Evolutionary conservation across 2,797 vertebrate species (phyloP).

Genomic region (Telmatherina bonti): DNA sequence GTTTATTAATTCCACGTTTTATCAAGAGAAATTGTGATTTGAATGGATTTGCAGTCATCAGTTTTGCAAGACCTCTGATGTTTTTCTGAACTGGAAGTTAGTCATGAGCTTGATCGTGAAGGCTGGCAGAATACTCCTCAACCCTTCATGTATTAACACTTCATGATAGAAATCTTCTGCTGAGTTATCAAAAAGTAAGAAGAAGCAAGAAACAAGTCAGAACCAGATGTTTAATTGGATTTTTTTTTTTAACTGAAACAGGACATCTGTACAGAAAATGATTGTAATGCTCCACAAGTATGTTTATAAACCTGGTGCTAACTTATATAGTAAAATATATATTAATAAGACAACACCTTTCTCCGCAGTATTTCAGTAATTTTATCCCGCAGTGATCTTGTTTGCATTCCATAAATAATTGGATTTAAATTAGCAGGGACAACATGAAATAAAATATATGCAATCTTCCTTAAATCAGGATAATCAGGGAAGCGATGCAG

Average conservation of each 20-base stretch:
- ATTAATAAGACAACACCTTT: conserved; percentile 47
- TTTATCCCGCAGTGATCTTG: conserved; percentile 60
- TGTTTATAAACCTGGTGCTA: background rate
- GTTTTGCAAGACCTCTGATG: background rate
- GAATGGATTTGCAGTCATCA: background rate
- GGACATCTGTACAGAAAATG: background rate
- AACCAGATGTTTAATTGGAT: background rate
- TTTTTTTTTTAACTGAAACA: background rate
- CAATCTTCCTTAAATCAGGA: conserved; percentile 68
- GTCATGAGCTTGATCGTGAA: background rate
- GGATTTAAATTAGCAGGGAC: conserved; percentile 75
- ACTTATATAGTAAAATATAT: background rate
- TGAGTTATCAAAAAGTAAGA: background rate
- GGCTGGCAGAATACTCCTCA: background rate
- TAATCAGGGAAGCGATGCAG: conserved; percentile 70
- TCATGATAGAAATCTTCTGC: background rate
- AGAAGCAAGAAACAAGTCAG: background rate
- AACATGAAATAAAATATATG: conserved; percentile 69
- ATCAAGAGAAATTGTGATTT: background rate
- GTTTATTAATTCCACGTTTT: background rate
- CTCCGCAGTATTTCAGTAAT: conserved; percentile 58
- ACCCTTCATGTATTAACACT: background rate
- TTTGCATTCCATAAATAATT: conserved; percentile 75
- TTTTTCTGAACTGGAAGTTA: background rate
- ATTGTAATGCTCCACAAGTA: background rate